These are phyloP conservation scores for Tinea trinotella DNA, from an alignment of 2,888 invertebrate species.

Conservation along the genomic window DNA sequence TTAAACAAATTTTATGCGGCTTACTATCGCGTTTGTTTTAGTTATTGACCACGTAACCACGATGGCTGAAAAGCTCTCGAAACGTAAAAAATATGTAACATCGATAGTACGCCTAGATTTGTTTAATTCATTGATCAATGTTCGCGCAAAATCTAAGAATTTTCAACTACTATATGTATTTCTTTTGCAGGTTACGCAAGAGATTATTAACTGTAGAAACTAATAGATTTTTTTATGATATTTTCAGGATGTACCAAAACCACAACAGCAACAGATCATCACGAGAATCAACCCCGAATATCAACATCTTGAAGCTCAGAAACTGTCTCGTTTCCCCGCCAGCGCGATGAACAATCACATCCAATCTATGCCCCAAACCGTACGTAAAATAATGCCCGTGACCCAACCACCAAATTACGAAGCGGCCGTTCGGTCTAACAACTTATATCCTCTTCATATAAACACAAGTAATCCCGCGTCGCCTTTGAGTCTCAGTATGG, in stretches of 20 bases:
- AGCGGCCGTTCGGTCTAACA: neutral
- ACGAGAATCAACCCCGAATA: neutral
- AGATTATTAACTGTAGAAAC: too few relatives aligned
- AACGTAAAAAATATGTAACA: too few relatives aligned
- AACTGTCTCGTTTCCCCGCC: neutral
- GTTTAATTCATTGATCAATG: too few relatives aligned
- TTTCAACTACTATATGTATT: too few relatives aligned
- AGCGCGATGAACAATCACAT: neutral
- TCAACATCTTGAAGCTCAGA: neutral
- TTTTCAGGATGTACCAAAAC: slow-evolving; percentile 17
- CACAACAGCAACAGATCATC: neutral
- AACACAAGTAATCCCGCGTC: slow-evolving; percentile 38
- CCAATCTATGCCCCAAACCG: neutral
- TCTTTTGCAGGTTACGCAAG: too few relatives aligned
- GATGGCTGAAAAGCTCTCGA: too few relatives aligned
- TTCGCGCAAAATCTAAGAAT: too few relatives aligned
- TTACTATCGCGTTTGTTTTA: too few relatives aligned
- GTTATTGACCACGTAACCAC: too few relatives aligned
- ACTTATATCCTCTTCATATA: neutral
- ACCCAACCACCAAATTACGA: neutral
- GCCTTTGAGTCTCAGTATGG: slow-evolving; percentile 48
- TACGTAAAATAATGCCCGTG: neutral
- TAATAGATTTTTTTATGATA: neutral
- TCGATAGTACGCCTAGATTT: too few relatives aligned
- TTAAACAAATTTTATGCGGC: too few relatives aligned